Evolutionary conservation across 2,888 invertebrate species (phyloP), one percentile per base, ranked within the genome.

Genomic region (Chloroclysta siterata): DNA sequence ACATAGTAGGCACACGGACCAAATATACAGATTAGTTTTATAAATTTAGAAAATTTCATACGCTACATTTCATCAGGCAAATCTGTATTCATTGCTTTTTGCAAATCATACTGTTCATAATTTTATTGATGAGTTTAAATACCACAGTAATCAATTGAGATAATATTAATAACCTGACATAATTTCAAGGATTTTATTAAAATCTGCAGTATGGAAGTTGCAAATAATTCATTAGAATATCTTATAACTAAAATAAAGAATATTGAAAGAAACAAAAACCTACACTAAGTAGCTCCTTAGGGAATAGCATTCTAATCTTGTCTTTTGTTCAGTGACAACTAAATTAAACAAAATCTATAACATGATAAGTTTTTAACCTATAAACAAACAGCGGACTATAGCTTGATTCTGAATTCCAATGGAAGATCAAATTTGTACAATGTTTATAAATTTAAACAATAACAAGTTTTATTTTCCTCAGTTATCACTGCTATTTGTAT

Each of bases 21-120:
- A 82, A 84, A 85, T 85, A 83, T 83, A 84, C 83, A 83, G 79
- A 77, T 72, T 72, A 74, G 56, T 68, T 74, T 71, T 80, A 80
- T 75, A 79, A 82, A 83, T 83, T 83, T 83, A 77, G 80, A 75
- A 81, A 77, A 78, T 64, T 51, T 64, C 42, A 46, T 63, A 48
- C 29, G n/a, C 52, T 61, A 63, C 29, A 62, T 55, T 58, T 53
- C 63, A 74, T 64, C 62, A 70, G 68, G 70, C 69, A 22, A 2
- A 22, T 22, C 22, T 22, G 22, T 3, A 72, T 44, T 70, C 70
- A 56, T 53, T 72, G 71, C 66, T 70, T 63, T 58, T 67, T 36
- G 55, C 70, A 47, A 69, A 74, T 71, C 68, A 71, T 59, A 66
- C 41, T 64, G 36, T 47, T 68, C 66, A 66, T 66, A 72, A 72